A percentile compares a stretch with the other conserved stretches of the same genome.
phyloP scores from a whole-genome alignment of 2,888 invertebrate species.

The Neoascia interrupta region DNA sequence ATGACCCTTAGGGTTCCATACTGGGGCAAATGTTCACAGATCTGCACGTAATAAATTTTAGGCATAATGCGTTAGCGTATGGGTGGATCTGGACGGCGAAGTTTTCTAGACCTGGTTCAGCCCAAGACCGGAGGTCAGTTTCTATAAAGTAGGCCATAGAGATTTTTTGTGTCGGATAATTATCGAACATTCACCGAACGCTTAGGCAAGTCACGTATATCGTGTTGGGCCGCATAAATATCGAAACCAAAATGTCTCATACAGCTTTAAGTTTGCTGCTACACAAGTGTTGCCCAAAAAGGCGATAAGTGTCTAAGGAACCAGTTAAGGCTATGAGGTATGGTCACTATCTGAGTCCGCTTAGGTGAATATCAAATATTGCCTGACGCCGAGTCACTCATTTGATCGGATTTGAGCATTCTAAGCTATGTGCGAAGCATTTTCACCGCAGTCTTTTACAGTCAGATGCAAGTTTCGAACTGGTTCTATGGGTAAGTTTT shows the following conservation, averaged over 20 bases:
- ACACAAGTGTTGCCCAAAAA: constrained; percentile 25
- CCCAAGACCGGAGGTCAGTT: too few relatives aligned
- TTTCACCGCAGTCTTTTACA: neutral
- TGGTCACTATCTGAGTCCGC: neutral
- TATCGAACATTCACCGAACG: constrained; percentile 24
- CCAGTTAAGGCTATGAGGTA: neutral
- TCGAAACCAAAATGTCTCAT: too few relatives aligned
- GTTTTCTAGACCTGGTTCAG: too few relatives aligned
- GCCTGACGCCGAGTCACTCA: constrained; percentile 30
- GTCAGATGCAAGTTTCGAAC: constrained; percentile 20
- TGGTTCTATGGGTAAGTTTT: too few relatives aligned
- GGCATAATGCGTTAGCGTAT: neutral
- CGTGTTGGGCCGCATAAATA: too few relatives aligned
- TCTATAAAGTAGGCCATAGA: constrained; percentile 37
- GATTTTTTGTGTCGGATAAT: constrained; percentile 30
- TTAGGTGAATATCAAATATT: constrained; percentile 20
- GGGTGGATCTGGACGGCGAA: constrained; percentile 26
- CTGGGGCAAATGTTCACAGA: constrained; percentile 51
- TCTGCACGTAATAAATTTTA: constrained; percentile 64
- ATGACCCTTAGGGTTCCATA: constrained; percentile 46
- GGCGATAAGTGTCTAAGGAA: constrained; percentile 27
- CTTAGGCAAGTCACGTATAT: too few relatives aligned
- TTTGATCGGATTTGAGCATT: constrained; percentile 9
- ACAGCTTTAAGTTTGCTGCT: too few relatives aligned
- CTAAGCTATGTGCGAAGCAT: constrained; percentile 11